Conservation (phyloP, 2,113 vertebrate genomes). For the Podarcis cretensis region DNA sequence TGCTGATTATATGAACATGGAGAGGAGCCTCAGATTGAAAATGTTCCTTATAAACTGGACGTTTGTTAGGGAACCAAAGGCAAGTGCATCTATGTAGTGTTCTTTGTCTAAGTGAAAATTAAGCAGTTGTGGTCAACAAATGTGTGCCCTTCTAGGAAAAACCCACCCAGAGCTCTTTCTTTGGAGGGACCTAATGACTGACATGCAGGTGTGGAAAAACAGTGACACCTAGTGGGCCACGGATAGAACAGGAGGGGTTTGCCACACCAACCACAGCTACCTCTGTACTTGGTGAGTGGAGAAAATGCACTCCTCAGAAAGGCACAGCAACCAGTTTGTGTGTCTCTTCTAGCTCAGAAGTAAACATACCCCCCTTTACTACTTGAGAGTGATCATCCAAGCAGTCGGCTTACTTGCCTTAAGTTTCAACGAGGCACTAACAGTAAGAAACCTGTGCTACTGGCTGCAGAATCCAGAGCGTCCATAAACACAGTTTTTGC, state of each 20-base stretch:
- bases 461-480: background rate
- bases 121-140: conserved; percentile 3
- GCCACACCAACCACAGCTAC: background rate
- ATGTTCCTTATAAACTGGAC: background rate
- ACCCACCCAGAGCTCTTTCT: background rate
- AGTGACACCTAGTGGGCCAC: conserved; percentile 28
- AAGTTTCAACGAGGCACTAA: background rate
- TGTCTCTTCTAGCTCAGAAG: background rate
- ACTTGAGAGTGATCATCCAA: background rate
- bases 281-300: background rate
- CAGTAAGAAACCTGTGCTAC: background rate
- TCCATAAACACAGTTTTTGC: background rate
- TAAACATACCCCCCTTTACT: background rate
- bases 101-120: conserved; percentile 29
- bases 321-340: background rate
- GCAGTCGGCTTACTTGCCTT: background rate
- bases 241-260: background rate
- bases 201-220: conserved; percentile 28
- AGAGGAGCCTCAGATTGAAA: background rate
- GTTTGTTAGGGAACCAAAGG: background rate
- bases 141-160: conserved; percentile 6
- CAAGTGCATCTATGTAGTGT: background rate
- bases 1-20: background rate
- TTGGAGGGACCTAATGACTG: background rate
- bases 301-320: background rate